phyloP scores from a whole-genome alignment of 2,113 vertebrate genomes.

The Pitta sordida region DNA sequence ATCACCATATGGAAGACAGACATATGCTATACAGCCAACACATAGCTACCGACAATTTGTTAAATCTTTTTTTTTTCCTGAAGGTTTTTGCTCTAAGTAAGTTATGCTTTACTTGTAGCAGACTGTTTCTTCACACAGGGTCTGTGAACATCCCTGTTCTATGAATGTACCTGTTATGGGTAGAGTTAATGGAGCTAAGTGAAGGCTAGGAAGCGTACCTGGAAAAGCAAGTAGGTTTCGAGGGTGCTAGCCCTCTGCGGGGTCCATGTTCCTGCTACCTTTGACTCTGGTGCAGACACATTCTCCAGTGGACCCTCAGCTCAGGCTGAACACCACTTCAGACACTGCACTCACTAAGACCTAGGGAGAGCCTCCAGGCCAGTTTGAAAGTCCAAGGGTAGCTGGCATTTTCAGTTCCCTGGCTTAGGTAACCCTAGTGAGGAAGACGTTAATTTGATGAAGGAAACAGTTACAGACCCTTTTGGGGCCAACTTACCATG shows the following conservation, averaged over 20 bases:
- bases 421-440: not conserved
- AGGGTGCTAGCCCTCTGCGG: not conserved
- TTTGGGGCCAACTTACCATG: not conserved
- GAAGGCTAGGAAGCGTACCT: not conserved
- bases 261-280: not conserved
- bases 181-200: not conserved
- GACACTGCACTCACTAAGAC: not conserved
- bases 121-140: not conserved
- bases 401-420: not conserved
- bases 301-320: not conserved
- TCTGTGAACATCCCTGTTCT: not conserved
- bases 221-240: not conserved
- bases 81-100: not conserved
- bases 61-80: not conserved
- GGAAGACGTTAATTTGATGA: not conserved
- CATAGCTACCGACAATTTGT: not conserved
- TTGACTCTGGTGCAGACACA: not conserved
- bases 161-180: rapidly evolving
- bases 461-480: not conserved
- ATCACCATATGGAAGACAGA: not conserved
- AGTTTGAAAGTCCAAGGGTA: not conserved
- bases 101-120: not conserved
- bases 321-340: not conserved
- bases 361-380: not conserved
- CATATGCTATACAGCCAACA: not conserved